These are phyloP conservation scores for Hoplodrina blanda DNA, from an alignment of 2,888 invertebrate species.

Conservation along the genomic window DNA sequence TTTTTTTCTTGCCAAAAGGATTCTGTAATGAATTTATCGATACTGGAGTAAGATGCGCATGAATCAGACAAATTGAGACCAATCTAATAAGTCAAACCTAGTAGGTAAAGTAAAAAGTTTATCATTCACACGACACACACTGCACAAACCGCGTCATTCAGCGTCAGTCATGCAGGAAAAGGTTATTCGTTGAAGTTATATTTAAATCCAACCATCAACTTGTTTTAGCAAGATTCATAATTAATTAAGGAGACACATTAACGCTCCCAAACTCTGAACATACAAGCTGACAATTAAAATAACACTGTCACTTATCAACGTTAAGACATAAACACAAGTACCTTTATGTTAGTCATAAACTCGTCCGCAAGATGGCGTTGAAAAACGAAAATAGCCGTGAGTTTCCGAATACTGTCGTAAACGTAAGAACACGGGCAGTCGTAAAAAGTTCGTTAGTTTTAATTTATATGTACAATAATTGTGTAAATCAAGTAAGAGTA, in stretches of 20 bases:
- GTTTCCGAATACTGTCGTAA: constrained; percentile 68
- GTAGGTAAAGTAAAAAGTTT: background rate
- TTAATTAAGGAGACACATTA: background rate
- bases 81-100: background rate
- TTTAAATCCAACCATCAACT: background rate
- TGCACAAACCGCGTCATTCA: background rate
- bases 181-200: background rate
- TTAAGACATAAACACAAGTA: constrained; percentile 44
- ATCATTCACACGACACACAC: background rate
- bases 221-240: constrained; percentile 22
- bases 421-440: constrained; percentile 65
- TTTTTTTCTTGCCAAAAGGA: too few relatives aligned
- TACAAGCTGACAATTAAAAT: constrained; percentile 46
- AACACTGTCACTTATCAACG: constrained; percentile 41
- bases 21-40: background rate
- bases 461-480: constrained; percentile 80
- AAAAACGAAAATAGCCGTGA: constrained; percentile 61
- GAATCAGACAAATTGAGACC: background rate
- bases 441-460: constrained; percentile 83
- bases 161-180: background rate
- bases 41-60: background rate
- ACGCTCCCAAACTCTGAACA: constrained; percentile 15
- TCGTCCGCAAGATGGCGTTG: constrained; percentile 57
- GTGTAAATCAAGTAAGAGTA: constrained; percentile 72
- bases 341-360: constrained; percentile 52